These are phyloP conservation scores for Theropithecus gelada DNA, from an alignment of 2,113 vertebrate genomes.

Conservation along the genomic window DNA sequence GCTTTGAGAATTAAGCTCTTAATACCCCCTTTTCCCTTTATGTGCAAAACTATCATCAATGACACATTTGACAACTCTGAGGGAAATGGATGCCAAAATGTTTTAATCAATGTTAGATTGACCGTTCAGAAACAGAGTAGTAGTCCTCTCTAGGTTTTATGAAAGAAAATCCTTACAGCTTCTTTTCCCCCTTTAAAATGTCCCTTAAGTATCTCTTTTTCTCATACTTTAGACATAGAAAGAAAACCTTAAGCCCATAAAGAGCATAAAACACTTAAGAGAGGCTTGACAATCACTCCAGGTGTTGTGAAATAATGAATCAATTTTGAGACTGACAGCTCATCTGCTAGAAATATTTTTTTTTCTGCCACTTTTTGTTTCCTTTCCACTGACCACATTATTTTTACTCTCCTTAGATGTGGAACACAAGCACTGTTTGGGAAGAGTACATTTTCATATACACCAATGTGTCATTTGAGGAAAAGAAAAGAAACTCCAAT, in stretches of 20 bases:
- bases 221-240: not conserved
- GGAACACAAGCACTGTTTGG: not conserved
- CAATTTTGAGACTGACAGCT: constrained; percentile 1
- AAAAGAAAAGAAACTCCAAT: not conserved
- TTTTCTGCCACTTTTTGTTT: constrained; percentile 41
- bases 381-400: not conserved
- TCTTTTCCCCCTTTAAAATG: constrained; percentile 29
- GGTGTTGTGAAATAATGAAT: not conserved
- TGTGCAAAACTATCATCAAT: constrained; percentile 73
- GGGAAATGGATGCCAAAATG: constrained; percentile 74
- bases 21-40: constrained; percentile 20
- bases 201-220: constrained; percentile 1
- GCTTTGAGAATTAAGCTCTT: constrained; percentile 64
- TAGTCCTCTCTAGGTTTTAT: constrained; percentile 63
- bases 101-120: constrained; percentile 68
- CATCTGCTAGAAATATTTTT: not conserved
- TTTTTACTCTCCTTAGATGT: not conserved
- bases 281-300: not conserved
- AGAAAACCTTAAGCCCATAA: constrained; percentile 19
- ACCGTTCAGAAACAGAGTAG: constrained; percentile 75
- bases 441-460: not conserved
- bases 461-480: rapidly evolving
- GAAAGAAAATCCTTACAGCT: constrained; percentile 67
- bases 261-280: not conserved
- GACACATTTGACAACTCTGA: constrained; percentile 66